These are phyloP conservation scores for Platyura marginata DNA, from an alignment of 1,140 invertebrate genomes.

Conservation along the genomic window DNA sequence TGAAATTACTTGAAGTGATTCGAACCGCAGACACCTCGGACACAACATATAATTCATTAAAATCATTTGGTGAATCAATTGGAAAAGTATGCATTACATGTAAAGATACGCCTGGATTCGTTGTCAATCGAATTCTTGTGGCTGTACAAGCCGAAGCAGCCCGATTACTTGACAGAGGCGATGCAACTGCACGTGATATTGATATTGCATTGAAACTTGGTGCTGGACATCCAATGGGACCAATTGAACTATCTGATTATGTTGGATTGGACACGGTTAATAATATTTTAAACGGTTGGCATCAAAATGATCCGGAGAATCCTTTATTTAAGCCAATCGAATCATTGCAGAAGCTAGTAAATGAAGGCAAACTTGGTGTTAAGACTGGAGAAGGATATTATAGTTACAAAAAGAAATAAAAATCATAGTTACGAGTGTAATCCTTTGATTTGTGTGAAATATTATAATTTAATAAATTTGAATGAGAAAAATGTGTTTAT, in stretches of 20 bases:
- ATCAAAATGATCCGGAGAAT: constrained; percentile 57
- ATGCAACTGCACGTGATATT: constrained; percentile 54
- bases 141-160: constrained; percentile 61
- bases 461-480: no score
- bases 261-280: constrained; percentile 56
- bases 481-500: no score
- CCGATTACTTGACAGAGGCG: constrained; percentile 59
- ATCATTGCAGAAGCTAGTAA: constrained; percentile 50
- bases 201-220: constrained; percentile 75
- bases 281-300: constrained; percentile 51
- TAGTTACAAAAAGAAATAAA: constrained; percentile 55
- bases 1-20: constrained; percentile 74
- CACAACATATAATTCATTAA: constrained; percentile 48
- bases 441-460: no score
- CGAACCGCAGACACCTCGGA: constrained; percentile 50
- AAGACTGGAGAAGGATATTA: constrained; percentile 82
- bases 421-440: no score
- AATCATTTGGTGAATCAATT: constrained; percentile 58
- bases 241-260: constrained; percentile 64
- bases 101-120: constrained; percentile 71
- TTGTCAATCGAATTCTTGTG: constrained; percentile 66
- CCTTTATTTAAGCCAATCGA: constrained; percentile 48
- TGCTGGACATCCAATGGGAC: constrained; percentile 71
- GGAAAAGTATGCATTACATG: constrained; percentile 66
- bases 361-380: constrained; percentile 61